A percentile compares a stretch with the other conserved stretches of the same genome.
These are phyloP conservation scores for Hystrix cristata DNA, from an alignment of 2,113 vertebrate genomes.

Conservation along the genomic window DNA sequence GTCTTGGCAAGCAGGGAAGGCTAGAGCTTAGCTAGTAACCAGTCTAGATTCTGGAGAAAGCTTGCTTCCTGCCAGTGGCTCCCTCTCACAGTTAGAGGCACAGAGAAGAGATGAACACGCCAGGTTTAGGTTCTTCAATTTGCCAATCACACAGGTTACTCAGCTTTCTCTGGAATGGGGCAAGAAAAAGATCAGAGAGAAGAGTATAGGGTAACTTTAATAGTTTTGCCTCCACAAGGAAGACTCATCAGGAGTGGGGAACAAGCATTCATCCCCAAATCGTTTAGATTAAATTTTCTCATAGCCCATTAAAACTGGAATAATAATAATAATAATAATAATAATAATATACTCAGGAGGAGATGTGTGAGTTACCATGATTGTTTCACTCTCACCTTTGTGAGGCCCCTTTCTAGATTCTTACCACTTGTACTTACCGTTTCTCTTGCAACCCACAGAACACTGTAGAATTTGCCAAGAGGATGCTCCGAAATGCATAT, in stretches of 20 bases:
- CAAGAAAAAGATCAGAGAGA: not conserved
- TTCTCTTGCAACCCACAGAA: not conserved
- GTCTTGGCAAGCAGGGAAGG: not conserved
- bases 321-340: too few species aligned
- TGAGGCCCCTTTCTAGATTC: not conserved
- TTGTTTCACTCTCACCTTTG: not conserved
- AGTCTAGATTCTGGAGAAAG: not conserved
- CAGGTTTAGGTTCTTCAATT: not conserved
- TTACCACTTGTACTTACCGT: not conserved
- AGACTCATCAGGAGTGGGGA: not conserved
- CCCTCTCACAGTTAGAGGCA: not conserved
- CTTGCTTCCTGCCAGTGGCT: not conserved
- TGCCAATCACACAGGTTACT: not conserved
- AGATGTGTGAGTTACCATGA: not conserved
- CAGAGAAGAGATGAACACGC: not conserved
- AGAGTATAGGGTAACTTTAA: not conserved
- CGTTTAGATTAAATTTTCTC: not conserved
- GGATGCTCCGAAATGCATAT: not conserved
- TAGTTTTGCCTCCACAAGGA: not conserved
- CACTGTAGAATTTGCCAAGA: not conserved
- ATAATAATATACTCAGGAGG: not conserved
- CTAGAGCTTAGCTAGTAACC: not conserved
- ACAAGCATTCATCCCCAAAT: not conserved
- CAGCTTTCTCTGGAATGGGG: not conserved
- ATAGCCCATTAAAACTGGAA: not conserved